Base-by-base conservation (phyloP, 1,140 invertebrate genomes). In the Caenorhabditis brenneri region DNA sequence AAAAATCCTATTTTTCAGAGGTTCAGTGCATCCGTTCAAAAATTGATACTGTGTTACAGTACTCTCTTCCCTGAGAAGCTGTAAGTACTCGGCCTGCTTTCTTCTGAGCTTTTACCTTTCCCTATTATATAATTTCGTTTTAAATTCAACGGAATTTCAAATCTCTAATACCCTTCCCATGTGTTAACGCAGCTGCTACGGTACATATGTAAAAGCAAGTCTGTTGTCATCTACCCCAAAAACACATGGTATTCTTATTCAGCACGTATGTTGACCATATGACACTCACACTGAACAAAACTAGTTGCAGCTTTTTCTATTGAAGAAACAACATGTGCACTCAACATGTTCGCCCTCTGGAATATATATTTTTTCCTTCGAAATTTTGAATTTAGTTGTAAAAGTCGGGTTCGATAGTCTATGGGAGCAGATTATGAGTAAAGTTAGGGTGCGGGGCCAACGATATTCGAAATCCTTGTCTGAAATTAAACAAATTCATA, bases 211-310 rank as follows among this genome's bases (percentile, higher is more conserved):
- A 65, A 36, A 36, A 65, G 33, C 22, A 7, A 7, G 24, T 58
- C 55, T 58, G 55, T 27, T 58, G 55, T 58, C 24, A 46, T 46
- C 16, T n/a, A 19, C n/a, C 15, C 49, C 55, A 58, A 58, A 58
- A 58, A 58, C 55, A 58, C 55, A 58, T 33, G 58, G 58, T 65
- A 65, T 65, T 65, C 58, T 65, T 33, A 65, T 65, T 65, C 33
- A 55, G 22, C 58, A 36, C 58, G 58, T 65, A 65, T 65, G 58
- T 65, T 65, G 58, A 65, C 58, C 58, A 65, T 65, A 65, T 65
- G 58, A 65, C 58, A 65, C 22, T 51, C 49, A 7, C 16, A 9
- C 5, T 4, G 39, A 42, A 51, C 29, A 65, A 36, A 65, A 65
- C 58, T 65, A 65, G 58, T 65, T 65, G 58, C 58, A 65, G 58